A percentile compares a stretch with the other conserved stretches of the same genome.
Conservation (phyloP, 2,888 invertebrate genomes). For the Rhodophaea formosa region DNA sequence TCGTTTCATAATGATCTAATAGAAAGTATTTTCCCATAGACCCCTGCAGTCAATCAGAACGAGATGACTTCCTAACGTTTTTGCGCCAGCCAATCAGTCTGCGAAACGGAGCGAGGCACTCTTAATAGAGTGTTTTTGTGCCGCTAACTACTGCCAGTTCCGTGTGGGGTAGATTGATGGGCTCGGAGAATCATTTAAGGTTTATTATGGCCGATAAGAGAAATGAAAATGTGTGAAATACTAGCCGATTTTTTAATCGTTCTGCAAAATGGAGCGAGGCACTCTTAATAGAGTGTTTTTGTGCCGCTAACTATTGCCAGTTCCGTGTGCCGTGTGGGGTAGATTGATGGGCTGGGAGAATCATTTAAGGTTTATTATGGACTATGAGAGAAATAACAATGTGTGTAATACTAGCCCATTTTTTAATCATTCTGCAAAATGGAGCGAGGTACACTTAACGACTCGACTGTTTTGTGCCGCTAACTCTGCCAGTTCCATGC, state of each 20-base stretch:
- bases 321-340: slow-evolving; percentile 50
- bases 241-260: slow-evolving; percentile 43
- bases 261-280: slow-evolving; percentile 61
- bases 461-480: no score
- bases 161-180: slow-evolving; percentile 31
- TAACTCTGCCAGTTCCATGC: no score
- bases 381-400: no score
- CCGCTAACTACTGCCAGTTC: slow-evolving; percentile 41
- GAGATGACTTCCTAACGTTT: slow-evolving; percentile 59
- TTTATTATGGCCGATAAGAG: not conserved
- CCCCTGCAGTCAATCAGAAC: slow-evolving; percentile 50
- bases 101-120: slow-evolving; percentile 62
- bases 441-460: slow-evolving; percentile 37
- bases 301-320: slow-evolving; percentile 31
- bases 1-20: not conserved
- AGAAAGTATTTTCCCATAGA: slow-evolving; percentile 29
- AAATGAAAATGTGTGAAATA: no score
- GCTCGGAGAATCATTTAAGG: not conserved
- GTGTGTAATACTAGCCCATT: no score
- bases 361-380: not conserved
- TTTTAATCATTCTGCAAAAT: slow-evolving; percentile 59
- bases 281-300: slow-evolving; percentile 60
- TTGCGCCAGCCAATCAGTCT: slow-evolving; percentile 54
- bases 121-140: slow-evolving; percentile 60
- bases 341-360: slow-evolving; percentile 3